A percentile compares a stretch with the other conserved stretches of the same genome.
phyloP scores from a whole-genome alignment of 2,797 vertebrate species.

The Liparis tanakae region DNA sequence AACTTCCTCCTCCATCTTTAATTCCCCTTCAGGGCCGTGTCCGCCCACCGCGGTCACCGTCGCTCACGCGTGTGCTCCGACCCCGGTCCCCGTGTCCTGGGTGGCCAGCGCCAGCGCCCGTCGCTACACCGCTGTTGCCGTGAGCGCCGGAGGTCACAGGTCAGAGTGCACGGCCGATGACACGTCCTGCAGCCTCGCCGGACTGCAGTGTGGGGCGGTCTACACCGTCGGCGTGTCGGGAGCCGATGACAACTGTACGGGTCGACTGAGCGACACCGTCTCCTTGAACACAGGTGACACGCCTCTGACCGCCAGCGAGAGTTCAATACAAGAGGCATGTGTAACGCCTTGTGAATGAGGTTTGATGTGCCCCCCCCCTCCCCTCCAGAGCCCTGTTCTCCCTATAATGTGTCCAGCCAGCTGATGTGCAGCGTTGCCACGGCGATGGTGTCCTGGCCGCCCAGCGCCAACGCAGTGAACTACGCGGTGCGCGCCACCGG shows the following conservation, averaged over 20 bases:
- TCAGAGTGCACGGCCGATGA: constrained; percentile 61
- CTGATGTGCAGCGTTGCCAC: constrained; percentile 48
- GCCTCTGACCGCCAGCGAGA: not conserved
- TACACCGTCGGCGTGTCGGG: constrained; percentile 73
- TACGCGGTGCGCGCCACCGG: constrained; percentile 61
- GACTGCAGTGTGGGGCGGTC: constrained; percentile 73
- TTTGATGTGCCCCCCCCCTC: constrained; percentile 14
- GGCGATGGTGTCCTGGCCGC: constrained; percentile 63
- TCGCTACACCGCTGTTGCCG: constrained; percentile 69
- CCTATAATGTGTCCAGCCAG: constrained; percentile 59
- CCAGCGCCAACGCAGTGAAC: constrained; percentile 50
- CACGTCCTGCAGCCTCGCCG: constrained; percentile 67
- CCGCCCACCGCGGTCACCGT: constrained; percentile 70
- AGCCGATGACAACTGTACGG: constrained; percentile 63
- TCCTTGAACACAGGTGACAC: constrained; percentile 69
- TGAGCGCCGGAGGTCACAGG: constrained; percentile 52
- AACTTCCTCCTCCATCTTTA: not conserved
- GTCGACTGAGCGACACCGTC: constrained; percentile 57
- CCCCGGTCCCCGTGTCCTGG: constrained; percentile 71
- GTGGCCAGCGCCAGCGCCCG: constrained; percentile 59
- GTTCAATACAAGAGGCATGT: not conserved
- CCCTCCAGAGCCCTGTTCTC: constrained; percentile 67
- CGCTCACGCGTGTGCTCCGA: constrained; percentile 51
- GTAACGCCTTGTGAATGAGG: not conserved
- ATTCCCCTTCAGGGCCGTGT: constrained; percentile 73